Base-by-base conservation (phyloP, 1,140 invertebrate species). In the Bombus confusus region DNA sequence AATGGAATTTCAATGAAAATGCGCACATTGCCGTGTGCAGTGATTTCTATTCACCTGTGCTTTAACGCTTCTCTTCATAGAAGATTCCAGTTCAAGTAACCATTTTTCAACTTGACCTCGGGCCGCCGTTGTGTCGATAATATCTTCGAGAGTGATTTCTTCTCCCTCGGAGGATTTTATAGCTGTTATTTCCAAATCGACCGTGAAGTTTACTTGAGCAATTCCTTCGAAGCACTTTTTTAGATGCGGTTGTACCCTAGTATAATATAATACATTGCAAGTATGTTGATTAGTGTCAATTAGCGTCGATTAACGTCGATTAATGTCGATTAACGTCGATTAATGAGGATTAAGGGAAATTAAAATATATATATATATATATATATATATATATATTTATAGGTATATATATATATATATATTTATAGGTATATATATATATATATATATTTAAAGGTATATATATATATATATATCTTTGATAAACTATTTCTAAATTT, bases 171-270 rank as follows among this genome's bases (percentile, higher is more conserved):
- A 97, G 9, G 98, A 99, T 92, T 96, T 97, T 97, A 99, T 99
- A 62, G 97, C 96, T 0, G 97, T 98, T 5, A 99, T 97, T 85
- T 99, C 98, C 92, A 99, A 95, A 13, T 97, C 96, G 83, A 98
- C 97, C 0, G 98, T 99, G 93, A 99, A 99, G 41, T 96, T 96
- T 13, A 99, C 94, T 86, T 96, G 97, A 10, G 97, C 97, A 86
- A 99, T 99, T 43, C 98, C 98, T 95, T 98, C 98, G 95, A 99
- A 99, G 94, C 98, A 99, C 93, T 99, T 99, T 96, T 99, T 99
- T 77, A 99, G 95, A 96, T 99, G 98, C n/a, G 98, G 98, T 93
- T 99, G 98, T n/a, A 99, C 98, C 87, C 97, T 69, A 37, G 69
- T 15, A 57, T 9, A 22, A 76, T 10, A 64, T 82, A 52, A 52